These are phyloP conservation scores for Hylaeus anthracinus DNA, from an alignment of 1,140 invertebrate genomes.

Conservation along the genomic window DNA sequence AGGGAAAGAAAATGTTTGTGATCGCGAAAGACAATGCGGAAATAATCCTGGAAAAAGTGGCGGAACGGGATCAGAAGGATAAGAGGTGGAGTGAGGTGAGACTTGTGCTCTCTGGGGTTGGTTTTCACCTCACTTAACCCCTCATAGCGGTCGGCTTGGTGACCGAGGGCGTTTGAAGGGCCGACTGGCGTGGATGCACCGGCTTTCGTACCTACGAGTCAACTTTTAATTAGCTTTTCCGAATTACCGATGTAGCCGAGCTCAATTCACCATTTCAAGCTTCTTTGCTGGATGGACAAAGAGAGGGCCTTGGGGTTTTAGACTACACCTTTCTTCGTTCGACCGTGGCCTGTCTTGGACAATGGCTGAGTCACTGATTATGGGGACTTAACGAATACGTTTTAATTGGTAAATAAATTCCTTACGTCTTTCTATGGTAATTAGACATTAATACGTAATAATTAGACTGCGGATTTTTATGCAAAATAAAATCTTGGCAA, in stretches of 20 bases:
- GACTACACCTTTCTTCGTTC: slow-evolving; percentile 32
- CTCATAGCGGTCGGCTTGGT: slow-evolving; percentile 61
- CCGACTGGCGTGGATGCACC: slow-evolving; percentile 39
- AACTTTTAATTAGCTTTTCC: slow-evolving; percentile 76
- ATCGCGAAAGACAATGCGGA: slow-evolving; percentile 57
- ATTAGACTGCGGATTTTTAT: no score
- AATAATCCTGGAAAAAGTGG: slow-evolving; percentile 55
- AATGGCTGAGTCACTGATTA: slow-evolving; percentile 59
- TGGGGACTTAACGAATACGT: slow-evolving; percentile 54
- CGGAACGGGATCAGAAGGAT: slow-evolving; percentile 55
- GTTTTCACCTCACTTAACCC: slow-evolving; percentile 70
- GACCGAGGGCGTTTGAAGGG: slow-evolving; percentile 52
- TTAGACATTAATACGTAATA: no score
- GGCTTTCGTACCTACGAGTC: slow-evolving; percentile 64
- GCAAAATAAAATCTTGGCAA: no score
- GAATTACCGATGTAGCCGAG: slow-evolving; percentile 71
- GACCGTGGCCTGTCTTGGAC: slow-evolving; percentile 52
- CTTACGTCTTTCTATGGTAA: not conserved
- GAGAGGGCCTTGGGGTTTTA: slow-evolving; percentile 35
- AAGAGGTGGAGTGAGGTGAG: slow-evolving; percentile 58
- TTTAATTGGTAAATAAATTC: slow-evolving; percentile 38
- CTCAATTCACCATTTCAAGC: slow-evolving; percentile 54
- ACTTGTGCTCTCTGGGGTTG: slow-evolving; percentile 56
- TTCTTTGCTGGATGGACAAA: slow-evolving; percentile 65
- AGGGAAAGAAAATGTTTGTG: slow-evolving; percentile 57